Evolutionary conservation across 2,888 invertebrate genomes (phyloP).

Genomic region (Alloscopus bannaensis): DNA sequence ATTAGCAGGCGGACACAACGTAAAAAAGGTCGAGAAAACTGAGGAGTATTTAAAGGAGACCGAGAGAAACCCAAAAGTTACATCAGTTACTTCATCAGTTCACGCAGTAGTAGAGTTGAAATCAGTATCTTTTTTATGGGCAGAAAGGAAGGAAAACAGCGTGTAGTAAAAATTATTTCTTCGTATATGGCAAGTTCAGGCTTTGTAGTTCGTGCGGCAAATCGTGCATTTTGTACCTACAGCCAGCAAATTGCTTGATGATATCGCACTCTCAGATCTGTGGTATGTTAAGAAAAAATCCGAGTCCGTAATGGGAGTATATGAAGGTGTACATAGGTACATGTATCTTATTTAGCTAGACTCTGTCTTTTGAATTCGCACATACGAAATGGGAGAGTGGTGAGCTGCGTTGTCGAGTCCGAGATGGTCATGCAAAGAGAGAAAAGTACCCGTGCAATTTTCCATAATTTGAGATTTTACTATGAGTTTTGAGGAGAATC

Average conservation of each 20-base stretch:
- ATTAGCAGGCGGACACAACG: too few species aligned
- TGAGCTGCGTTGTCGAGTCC: too few species aligned
- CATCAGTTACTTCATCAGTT: slow-evolving; percentile 23
- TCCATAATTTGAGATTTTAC: too few species aligned
- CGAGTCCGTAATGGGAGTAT: too few species aligned
- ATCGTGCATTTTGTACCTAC: slow-evolving; percentile 57
- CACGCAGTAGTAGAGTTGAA: background rate
- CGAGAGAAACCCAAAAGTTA: slow-evolving; percentile 30
- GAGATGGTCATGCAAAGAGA: slow-evolving; percentile 10
- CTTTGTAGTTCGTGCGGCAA: slow-evolving; percentile 58
- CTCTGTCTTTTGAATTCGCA: too few species aligned
- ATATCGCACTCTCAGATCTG: slow-evolving; percentile 57
- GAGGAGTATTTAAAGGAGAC: too few species aligned
- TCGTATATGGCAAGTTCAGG: background rate
- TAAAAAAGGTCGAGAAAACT: too few species aligned
- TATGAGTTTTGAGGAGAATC: too few species aligned
- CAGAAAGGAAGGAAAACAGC: slow-evolving; percentile 1
- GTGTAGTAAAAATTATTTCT: background rate
- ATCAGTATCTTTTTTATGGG: slow-evolving; percentile 12
- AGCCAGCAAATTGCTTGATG: slow-evolving; percentile 60
- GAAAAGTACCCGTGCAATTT: too few species aligned
- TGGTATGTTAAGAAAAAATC: too few species aligned
- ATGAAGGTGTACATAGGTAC: slow-evolving; percentile 9
- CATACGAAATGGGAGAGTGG: too few species aligned
- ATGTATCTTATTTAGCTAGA: background rate